Base-by-base conservation (phyloP, 1,140 invertebrate species). In the Euschistus heros region DNA sequence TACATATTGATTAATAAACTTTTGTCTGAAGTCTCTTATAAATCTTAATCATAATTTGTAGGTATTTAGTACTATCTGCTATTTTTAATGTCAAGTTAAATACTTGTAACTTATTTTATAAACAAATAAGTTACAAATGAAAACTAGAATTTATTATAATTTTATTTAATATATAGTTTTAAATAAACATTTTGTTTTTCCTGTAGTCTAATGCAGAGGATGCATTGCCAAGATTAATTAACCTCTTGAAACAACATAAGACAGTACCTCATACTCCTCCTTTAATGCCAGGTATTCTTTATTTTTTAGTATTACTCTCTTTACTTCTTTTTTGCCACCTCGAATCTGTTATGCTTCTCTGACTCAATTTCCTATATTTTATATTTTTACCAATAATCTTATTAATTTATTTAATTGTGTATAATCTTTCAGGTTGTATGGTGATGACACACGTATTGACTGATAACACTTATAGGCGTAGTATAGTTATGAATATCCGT, bases 231-330 rank as follows among this genome's bases (percentile, higher is more conserved):
- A 74, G 77, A 6, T 78, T 89, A 72, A 88, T 88, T 85, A 78
- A 76, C 47, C 79, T 83, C 18, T 83, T 89, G 33, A 85, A 86
- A 68, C 75, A 69, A 15, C 75, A 77, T 57, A 47, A 68, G 1
- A 69, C 72, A 17, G 68, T 77, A 44, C 78, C 80, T 1, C 75
- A 86, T 62, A 78, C 78, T 68, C 83, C 86, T 60, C 80, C 81
- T 22, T 84, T 84, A 0, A 75, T 84, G 69, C 82, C 85, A 61
- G 87, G 87, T 3, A 82, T 83, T 10, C 82, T 86, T 0, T 89
- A 86, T 70, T 75, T 89, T 15, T 86, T 44, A 44, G 7, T 10
- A 10, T 44, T 10, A 44, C 17, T 44, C 17, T 7, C 42, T 44
- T 44, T 44, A 44, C 7, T 44, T 17, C 42, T 44, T 44, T 44